Evolutionary conservation across 2,113 vertebrate species (phyloP).

Genomic region (Elaphurus davidianus): DNA sequence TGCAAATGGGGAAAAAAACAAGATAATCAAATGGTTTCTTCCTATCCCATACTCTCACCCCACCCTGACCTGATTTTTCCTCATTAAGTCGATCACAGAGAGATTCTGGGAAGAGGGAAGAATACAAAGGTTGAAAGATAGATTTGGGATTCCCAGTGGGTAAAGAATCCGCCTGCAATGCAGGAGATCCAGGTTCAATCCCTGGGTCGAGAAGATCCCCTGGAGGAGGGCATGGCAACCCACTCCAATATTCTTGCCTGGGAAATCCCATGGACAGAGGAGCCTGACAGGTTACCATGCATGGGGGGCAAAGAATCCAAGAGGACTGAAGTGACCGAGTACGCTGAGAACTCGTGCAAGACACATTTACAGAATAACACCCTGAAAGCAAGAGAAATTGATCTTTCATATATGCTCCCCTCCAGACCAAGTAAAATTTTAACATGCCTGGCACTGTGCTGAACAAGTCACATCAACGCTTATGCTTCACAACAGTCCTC

Average conservation of each 20-base stretch:
- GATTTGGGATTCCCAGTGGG: background rate
- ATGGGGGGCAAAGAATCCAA: background rate
- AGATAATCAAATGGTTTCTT: slow-evolving; percentile 36
- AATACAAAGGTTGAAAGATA: background rate
- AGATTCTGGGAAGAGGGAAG: background rate
- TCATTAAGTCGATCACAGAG: background rate
- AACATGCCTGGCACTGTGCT: background rate
- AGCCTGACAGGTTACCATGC: background rate
- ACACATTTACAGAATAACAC: background rate
- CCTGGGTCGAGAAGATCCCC: background rate
- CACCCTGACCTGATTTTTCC: background rate
- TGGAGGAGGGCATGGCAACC: background rate
- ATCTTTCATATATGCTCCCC: background rate
- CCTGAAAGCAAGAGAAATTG: background rate
- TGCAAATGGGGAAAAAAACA: slow-evolving; percentile 9
- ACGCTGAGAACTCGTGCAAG: background rate
- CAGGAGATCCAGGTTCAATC: background rate
- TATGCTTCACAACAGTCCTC: background rate
- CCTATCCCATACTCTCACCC: background rate
- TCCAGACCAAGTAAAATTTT: slow-evolving; percentile 4
- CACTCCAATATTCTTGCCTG: background rate
- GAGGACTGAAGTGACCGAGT: background rate
- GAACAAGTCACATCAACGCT: background rate
- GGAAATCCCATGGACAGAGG: background rate
- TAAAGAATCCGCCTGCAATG: background rate